Evolutionary conservation across 1,140 invertebrate species (phyloP).

Genomic region (Phthorimaea operculella): DNA sequence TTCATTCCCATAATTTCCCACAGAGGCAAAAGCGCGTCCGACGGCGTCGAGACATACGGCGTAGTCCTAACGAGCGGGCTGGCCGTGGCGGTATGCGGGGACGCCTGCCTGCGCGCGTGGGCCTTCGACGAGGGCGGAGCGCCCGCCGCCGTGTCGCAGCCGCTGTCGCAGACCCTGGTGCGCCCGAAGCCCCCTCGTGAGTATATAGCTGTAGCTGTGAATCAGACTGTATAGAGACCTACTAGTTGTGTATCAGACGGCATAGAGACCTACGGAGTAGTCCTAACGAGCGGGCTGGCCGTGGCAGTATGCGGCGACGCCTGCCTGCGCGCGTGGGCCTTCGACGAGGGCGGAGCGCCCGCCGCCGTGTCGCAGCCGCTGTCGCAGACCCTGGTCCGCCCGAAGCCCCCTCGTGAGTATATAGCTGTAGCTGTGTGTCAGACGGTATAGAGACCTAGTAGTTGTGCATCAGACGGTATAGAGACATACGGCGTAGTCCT

Average conservation of each 20-base stretch:
- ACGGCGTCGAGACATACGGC: conserved; percentile 55
- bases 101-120: conserved; percentile 54
- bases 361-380: conserved; percentile 41
- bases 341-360: conserved; percentile 52
- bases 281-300: conserved; percentile 36
- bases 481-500: conserved; percentile 57
- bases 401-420: conserved; percentile 53
- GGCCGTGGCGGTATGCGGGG: conserved; percentile 50
- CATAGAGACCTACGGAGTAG: conserved; percentile 53
- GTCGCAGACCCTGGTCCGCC: conserved; percentile 37
- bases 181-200: conserved; percentile 54
- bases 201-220: conserved; percentile 15
- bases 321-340: conserved; percentile 49
- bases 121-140: conserved; percentile 50
- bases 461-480: conserved; percentile 33
- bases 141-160: conserved; percentile 40
- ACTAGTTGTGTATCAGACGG: conserved; percentile 36
- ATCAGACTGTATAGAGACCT: conserved; percentile 47
- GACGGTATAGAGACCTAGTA: no score
- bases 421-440: no score
- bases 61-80: conserved; percentile 41
- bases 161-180: conserved; percentile 39
- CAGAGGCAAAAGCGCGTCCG: conserved; percentile 42
- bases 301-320: conserved; percentile 54
- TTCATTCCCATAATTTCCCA: background rate